Base-by-base conservation (phyloP, 2,888 invertebrate species). In the Omphaloscelis lunosa region DNA sequence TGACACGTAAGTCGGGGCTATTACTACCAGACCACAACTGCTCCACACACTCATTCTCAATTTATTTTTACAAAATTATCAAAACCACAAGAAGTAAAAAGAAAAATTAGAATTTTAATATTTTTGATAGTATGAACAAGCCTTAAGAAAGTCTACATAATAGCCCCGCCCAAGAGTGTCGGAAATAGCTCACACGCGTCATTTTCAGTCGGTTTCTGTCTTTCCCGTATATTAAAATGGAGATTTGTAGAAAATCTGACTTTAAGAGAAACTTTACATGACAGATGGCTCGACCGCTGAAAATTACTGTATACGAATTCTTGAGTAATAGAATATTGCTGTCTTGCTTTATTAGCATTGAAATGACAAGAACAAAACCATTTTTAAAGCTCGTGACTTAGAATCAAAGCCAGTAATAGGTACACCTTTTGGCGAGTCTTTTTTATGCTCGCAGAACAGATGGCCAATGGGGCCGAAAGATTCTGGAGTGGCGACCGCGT, bases 101-200 rank as follows among this genome's bases (percentile, higher is more conserved):
- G 15, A 48, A 48, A 17, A 15, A 17, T 48, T 48, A 0, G 0
- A 20, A n/a, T 12, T 58, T 6, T 0, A 34, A 34, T 11, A 61
- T 20, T 20, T 29, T 34, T 23, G 0, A 11, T 7, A 41, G 1
- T 79, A n/a, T 66, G 72, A 9, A 68, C 69, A 61, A 39, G 12
- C 45, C 86, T 61, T 86, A 65, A 73, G 20, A 15, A 79, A 59
- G 17, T 67, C 29, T 39, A 53, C 39, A 56, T 61, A 23, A 45
- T 4, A 0, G 65, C 80, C 75, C 65, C 86, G 79, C 87, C 87
- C 86, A 86, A 75, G 87, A 77, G 86, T 89, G 89, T 67, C 72
- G 80, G 48, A 73, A 88, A 90, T 89, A 85, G 89, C 75, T 83
- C 79, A 77, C 86, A 87, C 80, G 72, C 75, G 87, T 88, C 88